A percentile compares a stretch with the other conserved stretches of the same genome.
Evolutionary conservation across 2,888 invertebrate species (phyloP).

Genomic region (Drosophila demipolita): DNA sequence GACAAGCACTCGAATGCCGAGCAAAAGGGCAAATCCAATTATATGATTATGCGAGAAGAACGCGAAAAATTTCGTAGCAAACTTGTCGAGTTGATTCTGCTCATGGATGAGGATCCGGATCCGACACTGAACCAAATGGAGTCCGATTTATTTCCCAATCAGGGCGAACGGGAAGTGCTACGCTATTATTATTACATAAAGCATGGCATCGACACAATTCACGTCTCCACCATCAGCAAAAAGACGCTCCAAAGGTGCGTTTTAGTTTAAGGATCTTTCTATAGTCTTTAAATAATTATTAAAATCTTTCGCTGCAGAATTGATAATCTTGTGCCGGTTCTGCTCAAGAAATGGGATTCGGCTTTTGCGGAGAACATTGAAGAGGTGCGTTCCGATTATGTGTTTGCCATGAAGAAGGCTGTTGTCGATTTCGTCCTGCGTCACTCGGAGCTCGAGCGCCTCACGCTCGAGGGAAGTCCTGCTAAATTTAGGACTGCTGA

Average conservation of each 20-base stretch:
- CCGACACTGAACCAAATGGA: slow-evolving; percentile 21
- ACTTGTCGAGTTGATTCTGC: slow-evolving; percentile 90
- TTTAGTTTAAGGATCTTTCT: not conserved
- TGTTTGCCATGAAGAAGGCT: slow-evolving; percentile 95
- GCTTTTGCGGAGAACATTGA: slow-evolving; percentile 88
- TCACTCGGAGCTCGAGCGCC: slow-evolving; percentile 86
- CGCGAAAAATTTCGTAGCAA: slow-evolving; percentile 93
- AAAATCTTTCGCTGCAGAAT: slow-evolving; percentile 85
- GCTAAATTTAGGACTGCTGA: slow-evolving; percentile 64
- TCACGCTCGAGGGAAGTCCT: slow-evolving; percentile 63
- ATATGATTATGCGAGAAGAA: slow-evolving; percentile 89
- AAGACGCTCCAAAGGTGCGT: slow-evolving; percentile 88
- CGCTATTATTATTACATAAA: slow-evolving; percentile 96
- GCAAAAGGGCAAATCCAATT: slow-evolving; percentile 86
- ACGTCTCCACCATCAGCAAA: slow-evolving; percentile 93
- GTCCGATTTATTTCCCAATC: slow-evolving; percentile 86
- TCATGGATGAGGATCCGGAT: slow-evolving; percentile 85
- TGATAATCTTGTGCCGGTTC: slow-evolving; percentile 88
- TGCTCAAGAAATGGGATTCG: slow-evolving; percentile 88
- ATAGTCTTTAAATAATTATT: not conserved
- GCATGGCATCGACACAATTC: slow-evolving; percentile 95
- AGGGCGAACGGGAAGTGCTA: slow-evolving; percentile 89
- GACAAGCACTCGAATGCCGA: slow-evolving; percentile 74
- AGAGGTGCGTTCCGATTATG: slow-evolving; percentile 94
- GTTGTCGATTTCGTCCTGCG: slow-evolving; percentile 96